Percentiles rank a stretch among this genome's conserved stretches.
phyloP scores from a whole-genome alignment of 2,888 invertebrate genomes.

The Zelleria hepariella region DNA sequence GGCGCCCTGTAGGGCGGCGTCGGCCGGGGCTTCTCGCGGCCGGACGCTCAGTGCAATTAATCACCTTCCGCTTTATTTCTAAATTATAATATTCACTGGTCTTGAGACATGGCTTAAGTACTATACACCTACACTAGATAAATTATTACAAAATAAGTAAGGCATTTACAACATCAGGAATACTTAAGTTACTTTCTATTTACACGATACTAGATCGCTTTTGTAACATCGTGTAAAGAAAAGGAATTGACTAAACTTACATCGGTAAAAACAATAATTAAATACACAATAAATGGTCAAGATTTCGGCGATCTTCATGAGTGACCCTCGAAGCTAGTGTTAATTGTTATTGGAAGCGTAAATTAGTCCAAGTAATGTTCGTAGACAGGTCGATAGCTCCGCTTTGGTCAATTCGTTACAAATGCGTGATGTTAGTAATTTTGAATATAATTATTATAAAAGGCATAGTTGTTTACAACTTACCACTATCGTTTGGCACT shows the following conservation, averaged over 20 bases:
- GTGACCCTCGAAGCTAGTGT: constrained; percentile 53
- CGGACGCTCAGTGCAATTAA: constrained; percentile 27
- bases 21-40: constrained; percentile 8
- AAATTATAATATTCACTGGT: constrained; percentile 72
- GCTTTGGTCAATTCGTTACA: constrained; percentile 42
- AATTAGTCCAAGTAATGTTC: neutral
- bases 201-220: constrained; percentile 58
- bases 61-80: constrained; percentile 52
- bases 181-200: constrained; percentile 59
- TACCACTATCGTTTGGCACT: constrained; percentile 70
- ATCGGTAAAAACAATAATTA: constrained; percentile 68
- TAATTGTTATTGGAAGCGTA: constrained; percentile 7
- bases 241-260: constrained; percentile 69
- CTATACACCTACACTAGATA: constrained; percentile 73
- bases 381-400: constrained; percentile 28
- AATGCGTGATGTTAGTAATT: constrained; percentile 20
- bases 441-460: constrained; percentile 52
- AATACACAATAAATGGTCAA: constrained; percentile 59
- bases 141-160: constrained; percentile 73
- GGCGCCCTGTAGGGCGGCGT: constrained; percentile 1
- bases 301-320: constrained; percentile 63
- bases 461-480: constrained; percentile 62
- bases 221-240: constrained; percentile 65
- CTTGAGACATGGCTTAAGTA: constrained; percentile 73
- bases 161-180: constrained; percentile 71